Conservation (phyloP, 2,113 vertebrate species). For the Oryzias celebensis region DNA sequence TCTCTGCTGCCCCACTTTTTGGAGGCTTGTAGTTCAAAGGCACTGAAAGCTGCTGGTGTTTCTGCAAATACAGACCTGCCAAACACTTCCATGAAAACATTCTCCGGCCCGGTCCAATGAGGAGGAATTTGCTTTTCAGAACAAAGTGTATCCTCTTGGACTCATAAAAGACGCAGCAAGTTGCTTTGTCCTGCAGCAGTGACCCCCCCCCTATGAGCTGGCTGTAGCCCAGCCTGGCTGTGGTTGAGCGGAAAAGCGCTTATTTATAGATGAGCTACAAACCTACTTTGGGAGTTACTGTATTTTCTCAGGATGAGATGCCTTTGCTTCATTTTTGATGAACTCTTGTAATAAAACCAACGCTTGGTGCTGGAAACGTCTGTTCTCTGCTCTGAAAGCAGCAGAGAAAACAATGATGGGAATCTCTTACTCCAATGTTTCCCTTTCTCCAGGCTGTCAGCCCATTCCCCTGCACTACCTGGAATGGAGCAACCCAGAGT, state of each 20-base stretch:
- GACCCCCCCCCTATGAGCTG: slow-evolving; percentile 38
- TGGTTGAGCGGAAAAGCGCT: slow-evolving; percentile 60
- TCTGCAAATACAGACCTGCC: no score
- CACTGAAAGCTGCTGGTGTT: background rate
- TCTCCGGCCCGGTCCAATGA: background rate
- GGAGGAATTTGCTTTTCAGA: slow-evolving; percentile 4
- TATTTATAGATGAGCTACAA: slow-evolving; percentile 85
- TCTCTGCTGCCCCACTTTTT: slow-evolving; percentile 74
- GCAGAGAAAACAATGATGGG: background rate
- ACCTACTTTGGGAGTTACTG: slow-evolving; percentile 77
- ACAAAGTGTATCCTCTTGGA: slow-evolving; percentile 26
- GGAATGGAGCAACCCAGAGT: slow-evolving; percentile 95
- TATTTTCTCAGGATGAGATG: slow-evolving; percentile 53
- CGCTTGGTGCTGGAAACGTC: slow-evolving; percentile 6
- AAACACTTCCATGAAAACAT: slow-evolving; percentile 41
- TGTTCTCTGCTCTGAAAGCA: slow-evolving; percentile 3
- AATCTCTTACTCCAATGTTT: slow-evolving; percentile 17
- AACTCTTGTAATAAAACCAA: background rate
- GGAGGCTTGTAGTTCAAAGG: slow-evolving; percentile 65
- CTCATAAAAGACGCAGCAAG: slow-evolving; percentile 32
- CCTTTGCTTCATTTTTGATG: slow-evolving; percentile 31
- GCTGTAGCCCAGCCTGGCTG: slow-evolving; percentile 50
- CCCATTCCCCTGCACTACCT: slow-evolving; percentile 88
- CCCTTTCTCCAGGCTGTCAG: slow-evolving; percentile 82
- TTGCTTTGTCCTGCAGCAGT: slow-evolving; percentile 59